phyloP scores from a whole-genome alignment of 2,113 vertebrate genomes.

The Cinclus mexicanus region DNA sequence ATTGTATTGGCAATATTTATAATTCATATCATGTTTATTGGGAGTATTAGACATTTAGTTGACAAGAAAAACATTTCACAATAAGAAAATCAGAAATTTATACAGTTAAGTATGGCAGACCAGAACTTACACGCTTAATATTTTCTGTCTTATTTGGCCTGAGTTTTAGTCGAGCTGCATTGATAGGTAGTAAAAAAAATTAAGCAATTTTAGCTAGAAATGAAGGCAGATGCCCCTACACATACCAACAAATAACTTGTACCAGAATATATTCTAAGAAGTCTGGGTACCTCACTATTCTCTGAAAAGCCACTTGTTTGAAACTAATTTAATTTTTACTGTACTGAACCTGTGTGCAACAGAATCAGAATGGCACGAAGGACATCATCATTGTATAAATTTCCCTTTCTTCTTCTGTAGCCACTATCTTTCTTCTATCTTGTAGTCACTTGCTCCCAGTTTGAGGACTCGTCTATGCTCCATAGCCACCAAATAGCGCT shows the following conservation, averaged over 20 bases:
- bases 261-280: background rate
- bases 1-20: background rate
- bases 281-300: background rate
- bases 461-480: background rate
- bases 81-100: background rate
- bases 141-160: background rate
- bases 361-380: background rate
- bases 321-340: background rate
- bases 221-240: background rate
- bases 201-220: background rate
- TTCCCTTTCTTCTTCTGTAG: background rate
- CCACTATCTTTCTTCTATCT: too few relatives aligned
- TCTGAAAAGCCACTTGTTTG: background rate
- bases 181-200: rapidly evolving
- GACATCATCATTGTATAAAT: rapidly evolving
- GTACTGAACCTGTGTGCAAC: background rate
- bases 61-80: background rate
- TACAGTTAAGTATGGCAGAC: background rate
- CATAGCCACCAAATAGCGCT: background rate
- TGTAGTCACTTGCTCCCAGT: background rate
- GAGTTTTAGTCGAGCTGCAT: background rate
- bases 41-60: background rate
- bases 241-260: background rate
- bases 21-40: background rate
- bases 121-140: background rate